Conservation (phyloP, 2,113 vertebrate species). For the Motacilla alba region DNA sequence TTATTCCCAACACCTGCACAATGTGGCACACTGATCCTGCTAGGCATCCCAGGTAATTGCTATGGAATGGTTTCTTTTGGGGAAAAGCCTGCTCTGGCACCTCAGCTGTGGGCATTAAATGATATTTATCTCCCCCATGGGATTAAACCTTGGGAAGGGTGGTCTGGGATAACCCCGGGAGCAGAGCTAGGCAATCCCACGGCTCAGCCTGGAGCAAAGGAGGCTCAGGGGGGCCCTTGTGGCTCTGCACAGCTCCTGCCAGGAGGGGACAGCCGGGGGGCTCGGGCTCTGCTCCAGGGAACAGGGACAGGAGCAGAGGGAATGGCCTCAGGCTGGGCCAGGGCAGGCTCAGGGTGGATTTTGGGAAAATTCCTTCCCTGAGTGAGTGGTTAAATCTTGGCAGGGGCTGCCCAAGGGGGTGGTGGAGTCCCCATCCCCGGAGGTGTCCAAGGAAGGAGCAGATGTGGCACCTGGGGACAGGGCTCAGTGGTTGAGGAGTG, state of each 20-base stretch:
- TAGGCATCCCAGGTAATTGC: neutral
- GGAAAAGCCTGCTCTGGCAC: neutral
- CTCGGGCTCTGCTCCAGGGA: neutral
- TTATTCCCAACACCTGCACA: neutral
- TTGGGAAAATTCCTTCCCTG: neutral
- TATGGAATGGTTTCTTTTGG: neutral
- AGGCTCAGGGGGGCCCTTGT: neutral
- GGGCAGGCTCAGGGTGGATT: rapidly evolving
- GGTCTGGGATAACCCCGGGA: rapidly evolving
- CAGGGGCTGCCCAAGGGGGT: neutral
- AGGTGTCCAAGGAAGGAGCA: neutral
- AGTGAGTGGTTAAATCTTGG: neutral
- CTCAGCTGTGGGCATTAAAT: neutral
- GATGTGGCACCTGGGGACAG: neutral
- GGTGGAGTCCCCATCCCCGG: neutral
- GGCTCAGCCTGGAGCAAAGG: neutral
- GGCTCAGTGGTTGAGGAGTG: neutral
- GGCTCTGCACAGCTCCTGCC: neutral
- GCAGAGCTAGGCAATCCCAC: neutral
- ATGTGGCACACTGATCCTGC: neutral
- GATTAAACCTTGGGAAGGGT: neutral
- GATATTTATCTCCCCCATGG: neutral
- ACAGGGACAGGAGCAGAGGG: neutral
- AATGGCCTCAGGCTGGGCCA: neutral
- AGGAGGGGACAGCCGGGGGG: neutral